Conservation (phyloP, 2,888 invertebrate species). For the Netelia fuscicornis region DNA sequence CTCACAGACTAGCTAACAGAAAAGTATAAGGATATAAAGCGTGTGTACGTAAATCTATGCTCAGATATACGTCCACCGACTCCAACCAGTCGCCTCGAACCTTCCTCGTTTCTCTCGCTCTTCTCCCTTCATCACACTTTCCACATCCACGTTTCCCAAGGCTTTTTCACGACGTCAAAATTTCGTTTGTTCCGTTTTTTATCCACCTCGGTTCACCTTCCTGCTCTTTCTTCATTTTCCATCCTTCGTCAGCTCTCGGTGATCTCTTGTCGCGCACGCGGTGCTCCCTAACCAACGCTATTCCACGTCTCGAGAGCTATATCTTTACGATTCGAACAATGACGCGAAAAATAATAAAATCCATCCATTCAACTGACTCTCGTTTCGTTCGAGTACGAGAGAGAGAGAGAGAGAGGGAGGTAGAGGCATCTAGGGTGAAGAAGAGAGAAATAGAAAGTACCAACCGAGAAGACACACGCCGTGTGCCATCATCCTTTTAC, state of each 20-base stretch:
- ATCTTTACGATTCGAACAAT: slow-evolving; percentile 58
- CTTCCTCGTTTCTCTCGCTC: slow-evolving; percentile 5
- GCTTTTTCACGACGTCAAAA: slow-evolving; percentile 37
- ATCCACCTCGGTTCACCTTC: neutral
- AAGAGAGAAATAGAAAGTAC: slow-evolving; percentile 17
- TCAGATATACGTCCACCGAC: neutral
- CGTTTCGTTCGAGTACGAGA: slow-evolving; percentile 4
- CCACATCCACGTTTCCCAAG: slow-evolving; percentile 28
- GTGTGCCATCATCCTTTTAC: slow-evolving; percentile 46
- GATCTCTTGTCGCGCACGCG: slow-evolving; percentile 42
- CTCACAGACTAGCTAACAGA: neutral
- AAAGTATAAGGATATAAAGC: slow-evolving; percentile 12
- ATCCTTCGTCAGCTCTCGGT: slow-evolving; percentile 33
- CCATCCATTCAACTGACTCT: slow-evolving; percentile 57
- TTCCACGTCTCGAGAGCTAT: slow-evolving; percentile 35
- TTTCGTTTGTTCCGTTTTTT: slow-evolving; percentile 24
- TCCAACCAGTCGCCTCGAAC: slow-evolving; percentile 7
- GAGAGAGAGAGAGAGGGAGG: neutral
- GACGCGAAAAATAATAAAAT: slow-evolving; percentile 71
- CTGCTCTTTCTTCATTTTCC: slow-evolving; percentile 1
- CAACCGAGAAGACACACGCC: slow-evolving; percentile 29
- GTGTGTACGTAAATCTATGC: neutral
- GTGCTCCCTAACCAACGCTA: slow-evolving; percentile 17
- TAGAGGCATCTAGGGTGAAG: neutral
- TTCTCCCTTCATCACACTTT: slow-evolving; percentile 35